Base-by-base conservation (phyloP, 2,797 vertebrate genomes). In the Vireo griseus region DNA sequence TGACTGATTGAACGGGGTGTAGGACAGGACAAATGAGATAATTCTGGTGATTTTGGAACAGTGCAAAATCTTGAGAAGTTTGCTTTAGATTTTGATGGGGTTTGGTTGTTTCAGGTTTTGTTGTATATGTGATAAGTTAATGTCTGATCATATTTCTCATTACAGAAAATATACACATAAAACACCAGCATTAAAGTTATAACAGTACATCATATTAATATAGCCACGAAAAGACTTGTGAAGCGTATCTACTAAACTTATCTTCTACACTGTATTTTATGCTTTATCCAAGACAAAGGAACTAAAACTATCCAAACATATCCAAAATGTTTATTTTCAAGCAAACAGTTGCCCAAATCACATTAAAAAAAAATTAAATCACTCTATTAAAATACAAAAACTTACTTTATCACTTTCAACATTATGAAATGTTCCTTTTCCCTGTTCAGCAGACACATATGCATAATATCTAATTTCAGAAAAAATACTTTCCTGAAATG, bases 1-100 rank as follows among this genome's bases (percentile, higher is more conserved):
- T 40, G 62, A 50, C 51, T 51, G 21, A 31, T 66, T 37, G 10
- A 86, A 62, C 0, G 0, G 0, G 2, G 22, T 26, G 22, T 47
- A 72, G 39, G 50, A 65, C n/a, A 61, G 31, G 40, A 68, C 39
- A 87, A 47, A 47, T 0, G 1, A 77, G 20, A 37, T 3, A 58
- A 77, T 1, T 16, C 7, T 16, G 5, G 16, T 39, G 2, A 0
- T 16, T 92, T 25, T 28, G 26, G 51, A 90, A 76, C 13, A 54
- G 39, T 3, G 22, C 16, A 58, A 55, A 63, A 28, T 52, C 52
- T 68, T 71, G 31, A 47, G 29, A 61, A 51, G 73, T 87, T 13
- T 65, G 22, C 29, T 67, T 77, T 33, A 57, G 28, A 62, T 61
- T 21, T 47, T 11, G 8, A 9, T 54, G 66, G 18, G 13, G 9